These are phyloP conservation scores for Eupeodes corollae DNA, from an alignment of 1,140 invertebrate species.

Conservation along the genomic window DNA sequence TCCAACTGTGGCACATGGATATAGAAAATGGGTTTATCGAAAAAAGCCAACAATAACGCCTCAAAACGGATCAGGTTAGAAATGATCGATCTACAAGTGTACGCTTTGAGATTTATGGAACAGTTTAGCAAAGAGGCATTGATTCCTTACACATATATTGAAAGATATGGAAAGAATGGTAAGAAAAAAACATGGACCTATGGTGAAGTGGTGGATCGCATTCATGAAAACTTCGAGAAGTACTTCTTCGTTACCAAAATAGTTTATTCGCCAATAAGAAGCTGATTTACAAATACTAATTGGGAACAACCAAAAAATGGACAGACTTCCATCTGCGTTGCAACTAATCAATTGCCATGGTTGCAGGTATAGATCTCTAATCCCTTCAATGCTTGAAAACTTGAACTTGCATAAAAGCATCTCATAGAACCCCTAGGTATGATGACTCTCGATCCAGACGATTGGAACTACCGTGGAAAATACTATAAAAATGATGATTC, in stretches of 20 bases:
- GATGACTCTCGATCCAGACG: conserved; percentile 90
- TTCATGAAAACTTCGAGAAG: conserved; percentile 76
- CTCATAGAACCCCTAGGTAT: conserved; percentile 90
- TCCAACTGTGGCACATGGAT: conserved; percentile 99
- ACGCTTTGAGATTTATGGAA: conserved; percentile 62
- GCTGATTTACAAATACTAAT: conserved; percentile 87
- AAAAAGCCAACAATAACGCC: conserved; percentile 88
- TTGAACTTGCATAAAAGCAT: conserved; percentile 59
- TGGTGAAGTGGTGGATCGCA: conserved; percentile 74
- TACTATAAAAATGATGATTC: conserved; percentile 91
- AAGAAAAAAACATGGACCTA: conserved; percentile 56
- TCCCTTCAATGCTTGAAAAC: conserved; percentile 65
- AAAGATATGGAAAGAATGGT: conserved; percentile 56
- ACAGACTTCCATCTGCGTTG: conserved; percentile 90
- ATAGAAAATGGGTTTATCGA: conserved; percentile 99
- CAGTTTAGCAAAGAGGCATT: conserved; percentile 51
- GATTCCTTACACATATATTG: conserved; percentile 70
- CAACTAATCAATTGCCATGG: conserved; percentile 89
- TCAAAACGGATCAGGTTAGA: conserved; percentile 93
- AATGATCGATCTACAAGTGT: conserved; percentile 74
- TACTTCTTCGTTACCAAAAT: conserved; percentile 71
- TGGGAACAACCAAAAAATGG: conserved; percentile 69
- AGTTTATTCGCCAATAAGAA: conserved; percentile 76
- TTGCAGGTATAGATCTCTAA: conserved; percentile 86
- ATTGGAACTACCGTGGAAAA: conserved; percentile 89